Base-by-base conservation (phyloP, 2,888 invertebrate species). In the Sminthurides aquaticus region DNA sequence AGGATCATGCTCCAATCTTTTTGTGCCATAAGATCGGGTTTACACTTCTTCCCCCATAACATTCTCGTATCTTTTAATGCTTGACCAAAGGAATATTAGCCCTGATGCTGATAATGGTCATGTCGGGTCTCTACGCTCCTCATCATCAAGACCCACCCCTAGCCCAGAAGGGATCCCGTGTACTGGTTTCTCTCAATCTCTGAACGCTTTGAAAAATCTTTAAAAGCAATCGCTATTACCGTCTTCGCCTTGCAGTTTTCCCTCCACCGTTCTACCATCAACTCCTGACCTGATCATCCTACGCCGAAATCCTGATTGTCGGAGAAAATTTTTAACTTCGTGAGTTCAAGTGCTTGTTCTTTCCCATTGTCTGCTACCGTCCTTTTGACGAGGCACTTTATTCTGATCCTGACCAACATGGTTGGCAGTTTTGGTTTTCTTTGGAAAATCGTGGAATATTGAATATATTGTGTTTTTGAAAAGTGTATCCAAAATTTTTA, bases 261-360 rank as follows among this genome's bases (percentile, higher is more conserved):
- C 48, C 29, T 48, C 63, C 55, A 55, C 63, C 54, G 20, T 59
- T 57, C 18, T 22, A 26, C 55, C 26, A 28, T 48, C 61, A 65
- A 57, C 57, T 57, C 67, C 69, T 69, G 70, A 71, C 70, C 70
- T 70, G 69, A 70, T 70, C 70, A 68, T 67, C 66, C 68, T 69
- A 66, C 68, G 65, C 69, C 67, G n/a, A n/a, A n/a, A n/a, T n/a
- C n/a, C n/a, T n/a, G n/a, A n/a, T n/a, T n/a, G n/a, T n/a, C n/a
- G n/a, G n/a, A n/a, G n/a, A n/a, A n/a, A 15, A 20, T 20, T 52
- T 52, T 22, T 15, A 20, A 18, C 11, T 43, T 8, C 43, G 8
- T 11, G 18, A 43, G 43, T 52, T 20, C 52, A 52, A 52, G 52
- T n/a, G n/a, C n/a, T n/a, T n/a, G n/a, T n/a, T n/a, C n/a, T n/a